A percentile compares a stretch with the other conserved stretches of the same genome.
These are phyloP conservation scores for Glaucidium brasilianum DNA, from an alignment of 2,113 vertebrate genomes.

Conservation along the genomic window DNA sequence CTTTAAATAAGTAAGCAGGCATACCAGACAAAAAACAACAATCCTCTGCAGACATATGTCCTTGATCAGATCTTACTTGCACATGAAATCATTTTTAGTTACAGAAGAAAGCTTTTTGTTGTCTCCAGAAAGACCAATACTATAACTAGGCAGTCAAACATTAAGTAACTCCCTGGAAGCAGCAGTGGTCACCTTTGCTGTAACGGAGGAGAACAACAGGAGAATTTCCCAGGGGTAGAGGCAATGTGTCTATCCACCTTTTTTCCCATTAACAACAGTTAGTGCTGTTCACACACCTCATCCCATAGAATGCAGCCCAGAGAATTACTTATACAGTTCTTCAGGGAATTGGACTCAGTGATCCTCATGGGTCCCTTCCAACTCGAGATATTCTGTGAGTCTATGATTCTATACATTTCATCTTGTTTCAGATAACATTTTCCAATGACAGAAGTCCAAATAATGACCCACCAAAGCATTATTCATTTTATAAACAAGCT, in stretches of 20 bases:
- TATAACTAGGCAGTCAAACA: not conserved
- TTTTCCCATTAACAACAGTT: not conserved
- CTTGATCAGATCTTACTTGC: slow-evolving; percentile 40
- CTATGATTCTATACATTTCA: not conserved
- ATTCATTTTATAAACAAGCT: not conserved
- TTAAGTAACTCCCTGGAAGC: not conserved
- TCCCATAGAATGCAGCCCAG: not conserved
- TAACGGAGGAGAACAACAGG: not conserved
- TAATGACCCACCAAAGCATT: not conserved
- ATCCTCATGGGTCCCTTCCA: not conserved
- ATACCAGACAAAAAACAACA: not conserved
- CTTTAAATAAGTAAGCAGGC: not conserved
- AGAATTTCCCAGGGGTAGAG: not conserved
- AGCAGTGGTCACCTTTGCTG: not conserved
- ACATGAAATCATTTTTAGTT: slow-evolving; percentile 8
- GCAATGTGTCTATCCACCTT: not conserved
- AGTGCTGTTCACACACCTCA: not conserved
- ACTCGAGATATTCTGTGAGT: not conserved
- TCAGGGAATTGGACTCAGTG: not conserved
- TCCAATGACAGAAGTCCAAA: not conserved
- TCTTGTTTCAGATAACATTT: not conserved
- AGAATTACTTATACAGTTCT: not conserved
- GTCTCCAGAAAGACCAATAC: not conserved
- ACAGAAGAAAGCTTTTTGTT: not conserved
- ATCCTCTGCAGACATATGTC: not conserved